Evolutionary conservation across 1,140 invertebrate species (phyloP), one percentile per base, ranked within the genome.

Genomic region (Drosophila kohkoa): DNA sequence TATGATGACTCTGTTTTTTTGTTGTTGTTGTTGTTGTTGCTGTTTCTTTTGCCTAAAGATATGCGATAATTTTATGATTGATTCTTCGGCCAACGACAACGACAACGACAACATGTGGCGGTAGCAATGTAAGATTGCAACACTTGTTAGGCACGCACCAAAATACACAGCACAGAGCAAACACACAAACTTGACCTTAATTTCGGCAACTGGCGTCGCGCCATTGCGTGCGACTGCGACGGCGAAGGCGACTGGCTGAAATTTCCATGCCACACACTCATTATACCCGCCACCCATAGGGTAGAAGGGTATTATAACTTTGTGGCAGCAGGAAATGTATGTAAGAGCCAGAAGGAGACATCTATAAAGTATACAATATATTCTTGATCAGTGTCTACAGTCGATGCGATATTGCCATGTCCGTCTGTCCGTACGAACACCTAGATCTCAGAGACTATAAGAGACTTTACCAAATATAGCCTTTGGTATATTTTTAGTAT

Each of bases 201-300:
- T 70, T 63, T 63, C 58, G 67, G 32, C 60, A 52, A 55, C 46
- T 28, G 51, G 66, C 46, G 45, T 41, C 46, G 45, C 11, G 32
- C 54, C 48, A 62, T 55, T 64, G 68, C 60, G 68, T 64, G 51
- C 41, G 25, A 25, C 35, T 30, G 7, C 6, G 1, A n/a, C 8
- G 13, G 4, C 38, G 7, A 41, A n/a, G 15, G 15, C 15, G 15
- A 15, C 38, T 45, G 63, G 59, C 45, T 45, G 30, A 15, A 51
- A 79, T 73, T 52, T 77, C 62, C 77, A 68, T 72, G 62, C 65
- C 77, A 71, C 77, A 80, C 81, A 66, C 11, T 3, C 20, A 25
- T 25, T 25, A 25, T 25, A 25, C 0, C 3, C 20, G 20, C 20
- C 20, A 25, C 20, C 20, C 20, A 25, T 25, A 25, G 20, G 3